Base-by-base conservation (phyloP, 2,888 invertebrate species). In the Heliconius aoede region DNA sequence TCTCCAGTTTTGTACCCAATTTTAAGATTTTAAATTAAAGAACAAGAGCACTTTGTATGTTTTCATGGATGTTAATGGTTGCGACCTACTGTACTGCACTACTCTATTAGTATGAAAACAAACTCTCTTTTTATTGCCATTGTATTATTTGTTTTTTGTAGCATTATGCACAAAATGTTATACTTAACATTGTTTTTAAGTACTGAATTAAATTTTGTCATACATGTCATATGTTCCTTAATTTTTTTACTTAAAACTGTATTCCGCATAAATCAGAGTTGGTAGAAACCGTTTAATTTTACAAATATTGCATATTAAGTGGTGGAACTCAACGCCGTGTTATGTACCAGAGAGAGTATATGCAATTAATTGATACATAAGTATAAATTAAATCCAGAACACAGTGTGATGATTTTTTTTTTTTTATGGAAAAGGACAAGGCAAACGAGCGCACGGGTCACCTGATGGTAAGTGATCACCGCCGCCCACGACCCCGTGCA, bases 21-120 rank as follows among this genome's bases (percentile, higher is more conserved):
- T 13, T 32, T 3, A 30, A 13, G 4, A n/a, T 51, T 68, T 51
- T 26, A n/a, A 51, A 30, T 51, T 7, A 15, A 30, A 51, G n/a
- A 30, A 51, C n/a, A 55, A 65, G n/a, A 55, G 30, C 24, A 30
- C 30, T 55, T 55, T 30, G n/a, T 55, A 24, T 30, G n/a, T 55
- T 69, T 51, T 30, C 30, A 55, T 69, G 32, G 55, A 24, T 69
- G 51, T 24, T 55, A 51, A 4, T 69, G 30, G 30, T n/a, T 55
- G 68, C 51, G 69, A 55, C 55, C 51, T 55, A 55, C 58, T 60
- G 55, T 55, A n/a, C n/a, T n/a, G n/a, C n/a, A n/a, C n/a, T n/a
- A n/a, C 28, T 55, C 69, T 55, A 55, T 55, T 69, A 69, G n/a
- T 30, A 55, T 69, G 30, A 55, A 55, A 69, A 55, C 24, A 30